phyloP scores from a whole-genome alignment of 1,140 invertebrate genomes.

The Bombus impatiens region DNA sequence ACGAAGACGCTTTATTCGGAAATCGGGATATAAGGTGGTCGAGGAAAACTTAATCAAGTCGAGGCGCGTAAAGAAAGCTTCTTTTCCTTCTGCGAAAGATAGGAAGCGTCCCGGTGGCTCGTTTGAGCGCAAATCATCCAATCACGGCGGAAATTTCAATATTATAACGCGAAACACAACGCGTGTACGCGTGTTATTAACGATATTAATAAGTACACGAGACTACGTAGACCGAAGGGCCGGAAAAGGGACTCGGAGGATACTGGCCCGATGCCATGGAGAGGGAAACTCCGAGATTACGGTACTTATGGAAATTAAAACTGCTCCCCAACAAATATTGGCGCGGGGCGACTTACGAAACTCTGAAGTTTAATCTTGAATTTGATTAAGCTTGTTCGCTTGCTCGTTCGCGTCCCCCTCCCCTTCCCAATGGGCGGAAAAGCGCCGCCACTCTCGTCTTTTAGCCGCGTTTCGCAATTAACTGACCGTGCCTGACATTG shows the following conservation, averaged over 20 bases:
- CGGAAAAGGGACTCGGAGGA: slow-evolving; percentile 23
- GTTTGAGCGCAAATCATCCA: slow-evolving; percentile 75
- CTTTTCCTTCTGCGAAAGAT: neutral
- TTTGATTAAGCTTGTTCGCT: slow-evolving; percentile 73
- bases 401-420: slow-evolving; percentile 36
- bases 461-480: slow-evolving; percentile 63
- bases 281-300: slow-evolving; percentile 65
- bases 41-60: slow-evolving; percentile 49
- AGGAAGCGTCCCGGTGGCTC: neutral
- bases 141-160: slow-evolving; percentile 69
- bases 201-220: slow-evolving; percentile 25
- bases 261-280: neutral
- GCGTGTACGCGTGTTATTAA: slow-evolving; percentile 33
- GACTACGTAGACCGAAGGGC: neutral
- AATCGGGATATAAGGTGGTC: neutral
- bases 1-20: too few relatives aligned
- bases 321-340: slow-evolving; percentile 75
- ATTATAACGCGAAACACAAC: slow-evolving; percentile 66
- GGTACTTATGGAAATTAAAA: slow-evolving; percentile 80
- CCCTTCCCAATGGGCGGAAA: slow-evolving; percentile 10
- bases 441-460: neutral
- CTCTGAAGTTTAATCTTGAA: slow-evolving; percentile 77
- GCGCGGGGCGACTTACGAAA: slow-evolving; percentile 70
- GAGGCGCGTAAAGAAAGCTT: neutral
- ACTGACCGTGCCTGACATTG: slow-evolving; percentile 68